phyloP scores from a whole-genome alignment of 2,113 vertebrate species.

The Ginglymostoma cirratum region DNA sequence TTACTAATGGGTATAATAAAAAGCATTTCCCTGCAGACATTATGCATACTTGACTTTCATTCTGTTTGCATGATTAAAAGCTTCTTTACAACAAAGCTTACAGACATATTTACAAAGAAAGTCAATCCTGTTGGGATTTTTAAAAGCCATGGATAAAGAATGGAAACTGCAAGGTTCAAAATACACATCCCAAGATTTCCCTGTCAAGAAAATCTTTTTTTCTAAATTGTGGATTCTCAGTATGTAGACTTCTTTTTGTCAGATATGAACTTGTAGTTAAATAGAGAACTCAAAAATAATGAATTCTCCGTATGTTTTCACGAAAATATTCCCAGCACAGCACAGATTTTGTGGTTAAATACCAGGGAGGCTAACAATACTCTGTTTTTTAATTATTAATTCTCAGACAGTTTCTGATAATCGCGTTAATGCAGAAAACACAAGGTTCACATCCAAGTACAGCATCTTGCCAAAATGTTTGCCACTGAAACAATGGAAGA shows the following conservation, averaged over 20 bases:
- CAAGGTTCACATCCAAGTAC: neutral
- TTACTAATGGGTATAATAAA: neutral
- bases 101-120: neutral
- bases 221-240: neutral
- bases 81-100: neutral
- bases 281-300: neutral
- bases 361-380: neutral
- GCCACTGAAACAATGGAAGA: neutral
- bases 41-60: conserved; percentile 5
- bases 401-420: neutral
- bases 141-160: neutral
- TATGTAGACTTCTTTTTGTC: neutral
- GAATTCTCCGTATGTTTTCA: neutral
- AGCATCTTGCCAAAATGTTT: neutral
- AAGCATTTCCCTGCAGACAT: neutral
- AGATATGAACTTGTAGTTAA: neutral
- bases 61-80: neutral
- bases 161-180: neutral
- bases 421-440: neutral
- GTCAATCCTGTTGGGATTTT: neutral
- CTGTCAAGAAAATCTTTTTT: neutral
- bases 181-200: neutral
- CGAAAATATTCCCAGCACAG: neutral
- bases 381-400: neutral
- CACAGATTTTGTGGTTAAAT: neutral